Base-by-base conservation (phyloP, 2,888 invertebrate genomes). In the Spilosoma lubricipeda region DNA sequence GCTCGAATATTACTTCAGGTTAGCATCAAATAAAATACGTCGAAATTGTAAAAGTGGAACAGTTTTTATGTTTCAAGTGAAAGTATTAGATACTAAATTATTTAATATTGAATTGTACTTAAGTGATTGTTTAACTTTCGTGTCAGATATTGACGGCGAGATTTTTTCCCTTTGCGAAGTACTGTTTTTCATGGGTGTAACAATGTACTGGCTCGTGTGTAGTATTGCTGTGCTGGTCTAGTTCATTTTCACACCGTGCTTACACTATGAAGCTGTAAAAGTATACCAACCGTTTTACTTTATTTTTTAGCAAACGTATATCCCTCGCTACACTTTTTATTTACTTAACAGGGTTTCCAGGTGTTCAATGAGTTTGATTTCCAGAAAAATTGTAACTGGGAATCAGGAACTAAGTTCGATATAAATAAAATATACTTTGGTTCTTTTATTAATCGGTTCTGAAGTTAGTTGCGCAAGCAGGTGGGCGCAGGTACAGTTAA, bases 1-100 rank as follows among this genome's bases (percentile, higher is more conserved):
- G 88, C 86, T 86, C 86, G 85, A 90, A 91, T 92, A 92, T 92
- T 90, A 90, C 86, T 90, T 86, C 85, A 87, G 88, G 89, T 89
- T 91, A 90, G 83, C 85, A 83, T 85, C 84, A 83, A 86, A 88
- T 90, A 89, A 89, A 90, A 87, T 88, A 80, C 80, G 80, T 76
- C 76, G 74, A 75, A 85, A 85, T 80, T 86, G 78, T 85, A 77
- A 80, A 83, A 85, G 69, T 80, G 68, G 77, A 78, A 81, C 78
- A 77, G 79, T 82, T 86, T 86, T 85, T 85, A 85, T 73, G 86
- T 84, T 78, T 82, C 74, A 76, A 83, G 75, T 75, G 81, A 77
- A 79, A 80, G 74, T 72, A 76, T 82, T 80, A 79, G 75, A 78
- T 78, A 77, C 42, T 67, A 72, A 72, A 79, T 78, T 76, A 75